Evolutionary conservation across 2,113 vertebrate genomes (phyloP), one percentile per base, ranked within the genome.

Genomic region (Grantiella picta): DNA sequence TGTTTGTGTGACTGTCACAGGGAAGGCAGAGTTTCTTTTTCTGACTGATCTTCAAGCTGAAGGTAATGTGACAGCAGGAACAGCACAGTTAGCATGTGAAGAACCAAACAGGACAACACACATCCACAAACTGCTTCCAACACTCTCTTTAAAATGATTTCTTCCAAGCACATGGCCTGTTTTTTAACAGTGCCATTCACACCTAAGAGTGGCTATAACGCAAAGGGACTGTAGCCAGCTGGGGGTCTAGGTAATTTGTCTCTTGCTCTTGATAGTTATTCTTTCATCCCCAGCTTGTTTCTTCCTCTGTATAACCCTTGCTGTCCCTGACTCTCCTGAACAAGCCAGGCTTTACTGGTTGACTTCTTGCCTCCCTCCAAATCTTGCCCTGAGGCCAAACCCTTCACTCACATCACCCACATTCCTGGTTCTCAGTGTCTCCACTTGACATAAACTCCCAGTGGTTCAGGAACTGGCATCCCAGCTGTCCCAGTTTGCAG

Each of bases 1-100:
- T 53, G 60, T 75, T 27, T 89, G 69, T 95, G 93, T 95, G 92
- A 94, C 90, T 96, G 95, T 95, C 96, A 91, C 95, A 92, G 92
- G 86, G 93, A 94, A 94, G 64, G 94, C 78, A 53, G 86, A 78
- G 56, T 96, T 96, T 96, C 92, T 93, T 94, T 93, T 88, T 86
- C 91, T 96, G 97, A 95, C 92, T 93, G 96, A 92, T 97, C 97
- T 97, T 97, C 96, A 79, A 91, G 93, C 97, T 98, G 95, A 94
- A 96, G 89, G 89, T 35, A 94, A 97, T 24, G 57, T 68, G 89
- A 97, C 88, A 97, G 96, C 60, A 92, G 89, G 95, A 94, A 95
- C 40, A 94, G 89, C 14, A 91, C 19, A 65, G 84, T 98, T 97
- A 97, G 90, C 83, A 95, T 20, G 72, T 81, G 92, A 89, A 91